Conservation (phyloP, 2,888 invertebrate genomes). For the Calameuta filiformis region DNA sequence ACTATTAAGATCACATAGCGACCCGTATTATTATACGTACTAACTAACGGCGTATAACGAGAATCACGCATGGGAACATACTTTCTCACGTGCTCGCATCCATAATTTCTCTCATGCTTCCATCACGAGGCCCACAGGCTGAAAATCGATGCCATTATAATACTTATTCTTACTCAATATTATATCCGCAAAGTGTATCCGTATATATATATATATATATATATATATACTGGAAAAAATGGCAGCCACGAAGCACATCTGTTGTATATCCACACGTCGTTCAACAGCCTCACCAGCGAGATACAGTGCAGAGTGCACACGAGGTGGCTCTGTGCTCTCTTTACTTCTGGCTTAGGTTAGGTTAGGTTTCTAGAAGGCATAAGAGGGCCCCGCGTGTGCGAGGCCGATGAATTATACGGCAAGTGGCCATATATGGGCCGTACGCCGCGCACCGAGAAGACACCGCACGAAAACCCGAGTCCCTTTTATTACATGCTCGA, state of each 20-base stretch:
- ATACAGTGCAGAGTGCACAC: neutral
- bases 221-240: neutral
- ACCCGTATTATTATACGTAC: neutral
- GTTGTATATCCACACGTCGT: neutral
- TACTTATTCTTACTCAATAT: neutral
- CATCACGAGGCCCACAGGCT: neutral
- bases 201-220: neutral
- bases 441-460: conserved; percentile 17
- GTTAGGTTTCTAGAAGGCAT: neutral
- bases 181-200: neutral
- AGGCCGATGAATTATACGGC: conserved; percentile 45
- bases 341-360: neutral
- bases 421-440: conserved; percentile 40
- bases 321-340: neutral
- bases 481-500: conserved; percentile 4
- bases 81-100: neutral
- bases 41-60: neutral
- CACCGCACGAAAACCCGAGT: conserved; percentile 13
- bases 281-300: neutral
- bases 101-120: neutral
- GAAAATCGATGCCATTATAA: neutral
- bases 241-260: neutral
- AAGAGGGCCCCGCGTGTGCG: conserved; percentile 19
- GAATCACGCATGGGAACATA: neutral
- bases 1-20: neutral